Base-by-base conservation (phyloP, 64 coral and sea anemone species). In the Montipora cactus region DNA sequence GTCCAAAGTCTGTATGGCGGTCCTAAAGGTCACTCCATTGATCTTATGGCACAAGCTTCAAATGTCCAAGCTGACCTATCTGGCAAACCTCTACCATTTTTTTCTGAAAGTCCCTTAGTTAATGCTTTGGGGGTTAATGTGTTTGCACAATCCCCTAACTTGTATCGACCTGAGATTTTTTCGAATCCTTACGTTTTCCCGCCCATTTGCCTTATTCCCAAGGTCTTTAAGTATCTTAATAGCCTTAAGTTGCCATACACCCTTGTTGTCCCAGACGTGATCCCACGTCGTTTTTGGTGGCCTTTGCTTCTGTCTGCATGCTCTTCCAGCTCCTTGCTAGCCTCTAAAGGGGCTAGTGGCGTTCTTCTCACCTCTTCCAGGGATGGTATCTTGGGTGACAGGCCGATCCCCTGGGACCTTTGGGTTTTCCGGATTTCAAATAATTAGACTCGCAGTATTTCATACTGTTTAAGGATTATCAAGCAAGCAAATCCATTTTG, bases 361-460 rank as follows among this genome's bases (percentile, higher is more conserved):
- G n/a, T 79, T 16, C 13, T 88, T 53, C 76, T 88, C 48, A 79
- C 84, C 11, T 62, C 59, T 7, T 70, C 84, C 21, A 71, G 13
- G 18, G 18, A 69, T 37, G 84, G 74, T 74, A 67, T 88, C 59
- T 48, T 64, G 5, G 22, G 57, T 16, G 44, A 49, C 46, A 79
- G 83, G 83, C 83, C 82, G 21, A 47, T 93, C 18, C 90, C 91
- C 28, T 93, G 83, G 82, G 91, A 93, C 59, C 21, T 93, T 8
- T 87, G 81, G 72, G 81, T 87, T 73, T 73, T 73, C 69, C 69
- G 69, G 19, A 73, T 73, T 73, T 73, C 69, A 73, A 73, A 73
- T 73, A 73, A 21, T 73, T 73, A 73, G 69, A 73, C 19, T 73
- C 15, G 8, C 69, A 73, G 69, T 73, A 21, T 73, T 21, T 73